Percentiles rank a stretch among this genome's conserved stretches.
phyloP scores from a whole-genome alignment of 2,888 invertebrate species.

The Sesamia inferens region DNA sequence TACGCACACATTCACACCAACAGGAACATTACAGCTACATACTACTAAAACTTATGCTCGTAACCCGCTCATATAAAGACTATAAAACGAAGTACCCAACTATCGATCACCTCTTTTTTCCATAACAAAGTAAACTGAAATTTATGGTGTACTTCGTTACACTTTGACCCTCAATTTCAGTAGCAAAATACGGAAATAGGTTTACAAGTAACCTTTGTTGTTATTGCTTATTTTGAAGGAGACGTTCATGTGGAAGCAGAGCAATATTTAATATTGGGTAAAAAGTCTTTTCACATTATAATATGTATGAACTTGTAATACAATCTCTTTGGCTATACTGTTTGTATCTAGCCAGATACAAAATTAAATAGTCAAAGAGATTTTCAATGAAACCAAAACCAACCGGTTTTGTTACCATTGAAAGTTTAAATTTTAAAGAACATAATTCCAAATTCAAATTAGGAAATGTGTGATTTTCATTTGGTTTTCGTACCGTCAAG shows the following conservation, averaged over 20 bases:
- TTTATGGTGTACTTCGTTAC: conserved; percentile 31
- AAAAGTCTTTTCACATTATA: too few species aligned
- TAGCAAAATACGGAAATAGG: conserved; percentile 20
- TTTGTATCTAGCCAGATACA: too few species aligned
- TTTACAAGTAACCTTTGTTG: conserved; percentile 28
- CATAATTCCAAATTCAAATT: too few species aligned
- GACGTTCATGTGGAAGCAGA: neutral
- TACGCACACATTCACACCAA: conserved; percentile 13
- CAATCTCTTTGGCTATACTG: too few species aligned
- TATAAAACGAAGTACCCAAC: conserved; percentile 44
- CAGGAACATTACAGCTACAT: conserved; percentile 9
- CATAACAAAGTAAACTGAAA: conserved; percentile 35
- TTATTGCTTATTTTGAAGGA: conserved; percentile 14
- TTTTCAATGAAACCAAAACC: too few species aligned
- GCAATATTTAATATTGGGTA: neutral
- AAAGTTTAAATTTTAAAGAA: too few species aligned
- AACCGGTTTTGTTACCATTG: too few species aligned
- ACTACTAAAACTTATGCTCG: conserved; percentile 25
- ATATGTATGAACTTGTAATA: too few species aligned
- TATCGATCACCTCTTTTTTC: conserved; percentile 51
- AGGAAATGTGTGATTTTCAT: too few species aligned
- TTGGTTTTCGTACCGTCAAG: too few species aligned
- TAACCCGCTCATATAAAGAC: conserved; percentile 47
- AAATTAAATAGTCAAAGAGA: too few species aligned
- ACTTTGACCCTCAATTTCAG: conserved; percentile 23